Conservation (phyloP, 2,797 vertebrate species). For the Falco rusticolus region DNA sequence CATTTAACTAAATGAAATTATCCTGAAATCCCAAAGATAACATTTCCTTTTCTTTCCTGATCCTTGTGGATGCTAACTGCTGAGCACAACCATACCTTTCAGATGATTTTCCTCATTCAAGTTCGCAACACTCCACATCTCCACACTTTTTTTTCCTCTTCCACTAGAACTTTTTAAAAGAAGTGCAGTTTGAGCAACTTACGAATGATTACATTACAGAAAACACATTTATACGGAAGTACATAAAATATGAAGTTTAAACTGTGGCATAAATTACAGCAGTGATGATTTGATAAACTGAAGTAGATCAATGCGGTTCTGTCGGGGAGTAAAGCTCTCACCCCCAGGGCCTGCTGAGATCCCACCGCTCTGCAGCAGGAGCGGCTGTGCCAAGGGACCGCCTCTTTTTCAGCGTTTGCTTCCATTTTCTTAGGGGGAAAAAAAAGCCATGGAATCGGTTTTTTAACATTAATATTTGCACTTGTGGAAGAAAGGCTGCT, state of each 20-base stretch:
- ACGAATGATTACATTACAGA: too few species aligned
- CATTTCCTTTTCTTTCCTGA: background rate
- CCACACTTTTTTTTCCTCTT: background rate
- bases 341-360: rapidly evolving
- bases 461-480: background rate
- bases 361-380: background rate
- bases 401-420: background rate
- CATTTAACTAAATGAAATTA: background rate
- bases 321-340: background rate
- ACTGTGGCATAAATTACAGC: background rate
- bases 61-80: background rate
- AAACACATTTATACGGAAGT: background rate
- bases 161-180: background rate
- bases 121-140: too few species aligned
- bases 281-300: background rate
- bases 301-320: too few species aligned
- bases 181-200: too few species aligned
- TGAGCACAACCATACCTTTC: background rate
- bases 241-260: background rate
- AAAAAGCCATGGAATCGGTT: background rate
- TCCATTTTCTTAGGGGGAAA: background rate
- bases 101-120: background rate
- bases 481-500: background rate
- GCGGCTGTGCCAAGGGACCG: rapidly evolving
- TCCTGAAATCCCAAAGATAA: too few species aligned